phyloP scores from a whole-genome alignment of 2,888 invertebrate genomes.

The Eilema griseolum region DNA sequence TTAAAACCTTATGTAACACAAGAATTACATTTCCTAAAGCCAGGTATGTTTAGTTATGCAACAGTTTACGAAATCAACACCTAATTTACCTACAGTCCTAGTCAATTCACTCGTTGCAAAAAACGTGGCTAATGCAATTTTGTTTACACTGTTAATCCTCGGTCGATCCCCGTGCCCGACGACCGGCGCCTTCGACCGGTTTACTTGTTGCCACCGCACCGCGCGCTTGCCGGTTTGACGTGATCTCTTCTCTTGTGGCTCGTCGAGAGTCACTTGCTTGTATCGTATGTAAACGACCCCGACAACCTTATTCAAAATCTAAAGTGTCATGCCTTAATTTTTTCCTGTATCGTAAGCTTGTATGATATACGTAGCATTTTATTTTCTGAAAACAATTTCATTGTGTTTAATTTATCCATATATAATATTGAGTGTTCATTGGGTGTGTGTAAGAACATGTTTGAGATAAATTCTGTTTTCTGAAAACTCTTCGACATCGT shows the following conservation, averaged over 20 bases:
- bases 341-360: constrained; percentile 26
- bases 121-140: constrained; percentile 77
- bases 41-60: constrained; percentile 6
- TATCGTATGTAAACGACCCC: constrained; percentile 83
- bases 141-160: constrained; percentile 83
- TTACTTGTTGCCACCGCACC: constrained; percentile 79
- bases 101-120: constrained; percentile 54
- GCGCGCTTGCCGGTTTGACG: constrained; percentile 82
- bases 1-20: constrained; percentile 30
- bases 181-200: constrained; percentile 85
- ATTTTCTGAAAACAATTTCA: background rate
- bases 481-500: constrained; percentile 75
- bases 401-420: background rate
- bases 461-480: constrained; percentile 63
- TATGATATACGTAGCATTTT: constrained; percentile 13
- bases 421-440: constrained; percentile 46
- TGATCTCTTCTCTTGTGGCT: constrained; percentile 82
- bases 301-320: constrained; percentile 64
- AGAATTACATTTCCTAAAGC: constrained; percentile 32
- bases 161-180: constrained; percentile 69
- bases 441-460: constrained; percentile 61
- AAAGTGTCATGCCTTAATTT: constrained; percentile 50
- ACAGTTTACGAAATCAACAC: constrained; percentile 25
- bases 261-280: constrained; percentile 75
- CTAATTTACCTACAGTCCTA: constrained; percentile 43